Base-by-base conservation (phyloP, 23 tunicate genomes). In the Phallusia fumigata region DNA sequence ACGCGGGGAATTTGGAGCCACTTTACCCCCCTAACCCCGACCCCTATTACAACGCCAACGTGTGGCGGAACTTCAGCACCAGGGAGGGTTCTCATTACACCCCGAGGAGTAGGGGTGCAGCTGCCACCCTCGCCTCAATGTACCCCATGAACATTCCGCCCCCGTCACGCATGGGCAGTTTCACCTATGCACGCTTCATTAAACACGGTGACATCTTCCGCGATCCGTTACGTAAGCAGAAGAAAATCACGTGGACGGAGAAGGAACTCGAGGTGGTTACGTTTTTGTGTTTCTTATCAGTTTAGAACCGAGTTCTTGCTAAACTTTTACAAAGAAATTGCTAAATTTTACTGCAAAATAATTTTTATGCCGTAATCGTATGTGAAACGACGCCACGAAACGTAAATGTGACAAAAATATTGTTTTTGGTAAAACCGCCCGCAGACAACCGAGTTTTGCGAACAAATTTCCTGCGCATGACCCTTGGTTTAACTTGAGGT, bases 121-220 rank as follows among this genome's bases (percentile, higher is more conserved):
- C 97, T 5, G 83, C 85, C 13, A 33, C 84, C 18, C 85, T 92
- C 10, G 97, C 97, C 6, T 79, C 97, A 8, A 92, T 92, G 97
- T 92, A 92, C 74, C 97, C 97, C 30, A 73, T 92, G 21, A 79
- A 53, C 35, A 92, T 92, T 35, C 97, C 97, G 16, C 88, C 97
- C 13, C 88, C 97, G 49, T 92, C 97, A 11, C 88, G 97, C 26
- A 92, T 92, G 97, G 97, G 97, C 28, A 84, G 80, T 18, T 92
- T 83, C 53, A 79, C 97, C 31, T 92, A 92, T 65, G 97, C 87
- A 31, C 82, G 84, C 28, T 92, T 87, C 65, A 92, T 92, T 26
- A 75, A 87, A 33, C 79, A 92, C 75, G 97, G 97, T 5, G 97
- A 92, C 76, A 87, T 92, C 0, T 88, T 88, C 73, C 76, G 86